A percentile compares a stretch with the other conserved stretches of the same genome.
Conservation (phyloP, 1,140 invertebrate genomes). For the Bombus waltoni region DNA sequence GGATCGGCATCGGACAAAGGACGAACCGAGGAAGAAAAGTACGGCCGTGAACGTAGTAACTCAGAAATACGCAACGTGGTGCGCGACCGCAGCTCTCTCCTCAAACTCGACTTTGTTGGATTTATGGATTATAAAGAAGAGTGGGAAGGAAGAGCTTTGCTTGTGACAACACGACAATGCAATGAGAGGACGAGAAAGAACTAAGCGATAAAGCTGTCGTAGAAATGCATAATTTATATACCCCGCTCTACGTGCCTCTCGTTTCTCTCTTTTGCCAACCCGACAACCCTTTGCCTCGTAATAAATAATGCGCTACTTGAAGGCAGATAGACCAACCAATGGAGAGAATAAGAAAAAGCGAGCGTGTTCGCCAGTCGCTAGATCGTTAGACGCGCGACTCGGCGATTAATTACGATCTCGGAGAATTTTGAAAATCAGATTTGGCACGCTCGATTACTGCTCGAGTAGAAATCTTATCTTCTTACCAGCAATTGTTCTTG, state of each 20-base stretch:
- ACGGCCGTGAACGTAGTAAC: conserved; percentile 66
- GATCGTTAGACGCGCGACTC: conserved; percentile 26
- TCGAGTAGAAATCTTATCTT: background rate
- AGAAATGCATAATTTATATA: conserved; percentile 80
- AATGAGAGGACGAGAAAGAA: conserved; percentile 79
- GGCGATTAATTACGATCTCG: conserved; percentile 57
- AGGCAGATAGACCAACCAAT: conserved; percentile 35
- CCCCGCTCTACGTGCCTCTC: conserved; percentile 59
- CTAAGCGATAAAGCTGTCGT: conserved; percentile 77
- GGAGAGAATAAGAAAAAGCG: conserved; percentile 26
- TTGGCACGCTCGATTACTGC: conserved; percentile 33
- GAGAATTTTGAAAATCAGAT: conserved; percentile 50
- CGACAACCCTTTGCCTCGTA: conserved; percentile 64
- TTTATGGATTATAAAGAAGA: conserved; percentile 81
- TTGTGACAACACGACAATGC: conserved; percentile 80
- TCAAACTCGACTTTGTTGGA: conserved; percentile 78
- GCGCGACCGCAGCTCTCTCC: conserved; percentile 27
- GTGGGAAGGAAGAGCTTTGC: conserved; percentile 69
- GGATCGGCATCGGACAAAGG: conserved; percentile 75
- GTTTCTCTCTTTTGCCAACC: conserved; percentile 55
- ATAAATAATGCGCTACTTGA: conserved; percentile 69
- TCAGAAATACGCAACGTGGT: conserved; percentile 35
- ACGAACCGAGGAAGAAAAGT: conserved; percentile 47
- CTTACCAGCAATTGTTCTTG: background rate
- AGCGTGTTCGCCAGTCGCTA: conserved; percentile 37